Base-by-base conservation (phyloP, 1,140 invertebrate species). In the Pogonognathellus flavescens region DNA sequence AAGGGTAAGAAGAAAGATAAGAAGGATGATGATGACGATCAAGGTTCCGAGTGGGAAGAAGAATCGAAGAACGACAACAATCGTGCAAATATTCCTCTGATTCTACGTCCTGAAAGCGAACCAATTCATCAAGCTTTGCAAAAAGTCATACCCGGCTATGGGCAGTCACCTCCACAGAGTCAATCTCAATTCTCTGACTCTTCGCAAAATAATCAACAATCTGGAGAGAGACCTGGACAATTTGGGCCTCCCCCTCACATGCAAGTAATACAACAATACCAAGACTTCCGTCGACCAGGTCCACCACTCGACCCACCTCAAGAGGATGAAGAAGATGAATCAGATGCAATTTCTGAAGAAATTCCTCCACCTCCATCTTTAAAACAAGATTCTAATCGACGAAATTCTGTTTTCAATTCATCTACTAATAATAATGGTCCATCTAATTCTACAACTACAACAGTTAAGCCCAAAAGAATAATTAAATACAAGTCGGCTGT, bases 291-390 rank as follows among this genome's bases (percentile, higher is more conserved):
- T 5, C 5, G 62, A 66, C 62, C 41, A 76, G 14, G 16, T 31
- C 25, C 25, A 9, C 16, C 41, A 50, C 11, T 49, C 5, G 25
- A 14, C 0, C 41, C 70, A 76, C 25, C 31, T 49, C 70, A 31
- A 76, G 70, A 76, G n/a, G 70, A 76, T 9, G 70, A 76, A 0
- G 70, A 76, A 76, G 31, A 76, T 25, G 22, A 66, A 41, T 41
- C 31, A 8, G 62, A 66, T 66, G 25, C 8, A 3, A 66, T 13
- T 14, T 81, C 80, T 5, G 20, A 53, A 57, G 80, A 81, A 31
- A 59, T 13, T n/a, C 18, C 72, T 50, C 41, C n/a, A 52, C 16
- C 16, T 0, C 25, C 7, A 25, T 14, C n/a, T 25, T 7, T 41
- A 16, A 8, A 31, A 1, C 49, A 76, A 49, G 49, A 16, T 50